These are phyloP conservation scores for Pelosia muscerda DNA, from an alignment of 2,888 invertebrate genomes.

Conservation along the genomic window DNA sequence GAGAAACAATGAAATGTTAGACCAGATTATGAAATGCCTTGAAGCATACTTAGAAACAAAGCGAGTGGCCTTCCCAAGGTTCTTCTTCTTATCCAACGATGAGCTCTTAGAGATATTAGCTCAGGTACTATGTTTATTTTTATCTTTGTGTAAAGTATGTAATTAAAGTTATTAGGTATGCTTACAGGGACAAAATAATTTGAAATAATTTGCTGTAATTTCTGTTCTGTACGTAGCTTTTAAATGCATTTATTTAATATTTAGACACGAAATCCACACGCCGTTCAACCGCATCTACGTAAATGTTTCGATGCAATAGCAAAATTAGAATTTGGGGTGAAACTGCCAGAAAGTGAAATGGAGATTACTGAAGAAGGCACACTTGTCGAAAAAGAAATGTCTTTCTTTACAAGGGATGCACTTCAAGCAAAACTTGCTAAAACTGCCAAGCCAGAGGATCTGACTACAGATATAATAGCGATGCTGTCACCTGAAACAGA, in stretches of 20 bases:
- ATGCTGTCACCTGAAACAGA: conserved; percentile 97
- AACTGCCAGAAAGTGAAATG: conserved; percentile 82
- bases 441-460: conserved; percentile 75
- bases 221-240: not conserved
- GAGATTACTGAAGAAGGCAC: conserved; percentile 84
- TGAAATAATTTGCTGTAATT: too few relatives aligned
- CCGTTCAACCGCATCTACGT: conserved; percentile 95
- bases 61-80: conserved; percentile 94
- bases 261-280: conserved; percentile 94
- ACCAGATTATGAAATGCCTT: conserved; percentile 95
- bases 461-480: conserved; percentile 94
- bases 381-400: conserved; percentile 79
- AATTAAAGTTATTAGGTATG: too few relatives aligned
- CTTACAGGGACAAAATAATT: too few relatives aligned
- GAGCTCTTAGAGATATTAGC: conserved; percentile 96
- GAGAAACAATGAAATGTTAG: conserved; percentile 92
- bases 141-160: not conserved
- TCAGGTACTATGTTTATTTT: conserved; percentile 85
- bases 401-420: conserved; percentile 74
- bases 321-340: conserved; percentile 91
- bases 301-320: conserved; percentile 96
- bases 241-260: conserved; percentile 8
- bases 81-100: conserved; percentile 96
- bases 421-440: conserved; percentile 77
- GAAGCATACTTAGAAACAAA: conserved; percentile 96